Percentiles rank a stretch among this genome's conserved stretches.
phyloP scores from a whole-genome alignment of 1,140 invertebrate genomes.

The Drusus annulatus region DNA sequence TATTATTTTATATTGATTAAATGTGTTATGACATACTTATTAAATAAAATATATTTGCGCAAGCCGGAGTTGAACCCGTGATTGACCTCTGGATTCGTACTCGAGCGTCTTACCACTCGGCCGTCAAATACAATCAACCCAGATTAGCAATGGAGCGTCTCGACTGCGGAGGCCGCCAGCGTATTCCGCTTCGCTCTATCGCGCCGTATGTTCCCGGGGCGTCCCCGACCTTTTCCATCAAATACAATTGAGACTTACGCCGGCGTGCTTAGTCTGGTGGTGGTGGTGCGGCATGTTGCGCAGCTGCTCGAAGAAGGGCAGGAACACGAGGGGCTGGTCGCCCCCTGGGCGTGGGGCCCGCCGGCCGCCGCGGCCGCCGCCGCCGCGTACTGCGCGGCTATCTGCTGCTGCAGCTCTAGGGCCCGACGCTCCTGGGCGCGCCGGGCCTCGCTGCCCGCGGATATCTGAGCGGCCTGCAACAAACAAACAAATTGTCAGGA shows the following conservation, averaged over 20 bases:
- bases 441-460: constrained; percentile 24
- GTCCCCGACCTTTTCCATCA: no score
- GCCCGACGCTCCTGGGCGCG: constrained; percentile 51
- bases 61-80: no score
- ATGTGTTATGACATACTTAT: no score
- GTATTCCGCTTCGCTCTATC: no score
- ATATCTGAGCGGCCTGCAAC: constrained; percentile 43
- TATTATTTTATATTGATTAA: no score
- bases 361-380: constrained; percentile 2
- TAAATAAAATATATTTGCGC: no score
- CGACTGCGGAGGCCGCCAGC: no score
- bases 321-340: constrained; percentile 48
- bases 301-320: constrained; percentile 56
- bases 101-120: no score
- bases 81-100: no score
- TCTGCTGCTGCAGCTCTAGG: constrained; percentile 54
- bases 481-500: background rate
- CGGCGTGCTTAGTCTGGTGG: constrained; percentile 43
- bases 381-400: constrained; percentile 52
- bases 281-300: constrained; percentile 52
- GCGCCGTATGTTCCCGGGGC: no score
- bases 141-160: no score
- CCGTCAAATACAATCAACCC: no score
- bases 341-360: constrained; percentile 2
- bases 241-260: background rate